Conservation (phyloP, 2,113 vertebrate species). For the Takifugu bimaculatus region DNA sequence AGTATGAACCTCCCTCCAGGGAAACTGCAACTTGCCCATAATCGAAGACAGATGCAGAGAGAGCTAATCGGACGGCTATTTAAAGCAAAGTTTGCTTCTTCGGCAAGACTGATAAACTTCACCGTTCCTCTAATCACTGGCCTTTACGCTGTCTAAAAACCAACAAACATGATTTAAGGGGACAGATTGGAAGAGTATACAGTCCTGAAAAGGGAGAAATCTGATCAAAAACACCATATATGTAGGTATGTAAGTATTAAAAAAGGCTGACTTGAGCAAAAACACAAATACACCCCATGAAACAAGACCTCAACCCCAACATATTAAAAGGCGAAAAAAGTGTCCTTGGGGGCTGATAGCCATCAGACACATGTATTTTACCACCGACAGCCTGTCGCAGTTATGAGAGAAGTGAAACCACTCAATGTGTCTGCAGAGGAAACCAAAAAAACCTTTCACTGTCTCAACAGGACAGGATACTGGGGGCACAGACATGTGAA, state of each 20-base stretch:
- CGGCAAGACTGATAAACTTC: constrained; percentile 50
- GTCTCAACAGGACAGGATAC: constrained; percentile 30
- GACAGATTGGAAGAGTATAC: constrained; percentile 27
- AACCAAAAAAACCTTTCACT: constrained; percentile 44
- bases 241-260: constrained; percentile 10
- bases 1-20: constrained; percentile 61
- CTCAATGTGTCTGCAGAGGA: constrained; percentile 38
- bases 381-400: constrained; percentile 13
- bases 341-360: constrained; percentile 7
- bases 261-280: neutral
- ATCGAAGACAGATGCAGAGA: constrained; percentile 69
- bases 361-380: constrained; percentile 24
- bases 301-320: constrained; percentile 7
- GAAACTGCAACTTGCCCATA: constrained; percentile 55
- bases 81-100: constrained; percentile 52
- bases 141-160: constrained; percentile 36
- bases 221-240: constrained; percentile 15
- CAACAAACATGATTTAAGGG: constrained; percentile 37
- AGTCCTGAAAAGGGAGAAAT: constrained; percentile 16
- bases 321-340: constrained; percentile 1
- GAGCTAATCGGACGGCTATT: constrained; percentile 43
- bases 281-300: constrained; percentile 7
- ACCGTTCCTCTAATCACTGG: constrained; percentile 44
- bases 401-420: constrained; percentile 47
- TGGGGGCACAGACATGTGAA: constrained; percentile 12